Evolutionary conservation across 2,888 invertebrate species (phyloP), one percentile per base, ranked within the genome.

Genomic region (Incurvaria masculella): DNA sequence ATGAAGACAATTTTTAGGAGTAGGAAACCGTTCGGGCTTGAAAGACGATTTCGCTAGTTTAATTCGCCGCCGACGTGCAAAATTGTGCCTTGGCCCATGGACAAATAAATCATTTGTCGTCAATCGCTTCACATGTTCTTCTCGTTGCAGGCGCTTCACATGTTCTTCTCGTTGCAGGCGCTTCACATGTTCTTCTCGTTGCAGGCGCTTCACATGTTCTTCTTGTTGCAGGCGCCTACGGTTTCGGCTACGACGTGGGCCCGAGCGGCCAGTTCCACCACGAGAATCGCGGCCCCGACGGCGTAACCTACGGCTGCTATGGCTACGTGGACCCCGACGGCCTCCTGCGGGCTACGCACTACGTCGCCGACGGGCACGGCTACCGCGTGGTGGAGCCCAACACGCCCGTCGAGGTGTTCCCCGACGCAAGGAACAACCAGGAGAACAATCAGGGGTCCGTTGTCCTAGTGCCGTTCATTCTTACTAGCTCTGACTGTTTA

Each of bases 261-360:
- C 85, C 87, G 2, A 84, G 84, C 59, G 87, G 87, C 39, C 89
- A 89, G 68, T 90, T 89, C 63, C 89, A 89, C 64, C 89, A 89
- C 61, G 89, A 90, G 69, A 85, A 81, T 50, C 82, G 86, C 49
- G 89, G 88, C 4, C 85, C 87, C 0, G 89, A 89, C 58, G 87
- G 86, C 18, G 86, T 89, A 17, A 89, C 89, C 1, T 89, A 89
- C 58, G 90, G 90, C 54, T 90, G 90, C 64, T 90, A 89, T 57
- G 90, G 90, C 21, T 87, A 87, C 65, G 81, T 89, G 39, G 87
- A 89, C 63, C 84, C 87, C 1, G 82, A 84, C 44, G 81, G 82
- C 33, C 76, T 78, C 51, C 75, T 88, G 11, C 81, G 84, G 27
- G 87, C 84, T 43, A 88, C 88, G 20, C 88, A 88, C 68, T 90